Evolutionary conservation across 1,140 invertebrate genomes (phyloP).

Genomic region (Zaprionus gabonicus): DNA sequence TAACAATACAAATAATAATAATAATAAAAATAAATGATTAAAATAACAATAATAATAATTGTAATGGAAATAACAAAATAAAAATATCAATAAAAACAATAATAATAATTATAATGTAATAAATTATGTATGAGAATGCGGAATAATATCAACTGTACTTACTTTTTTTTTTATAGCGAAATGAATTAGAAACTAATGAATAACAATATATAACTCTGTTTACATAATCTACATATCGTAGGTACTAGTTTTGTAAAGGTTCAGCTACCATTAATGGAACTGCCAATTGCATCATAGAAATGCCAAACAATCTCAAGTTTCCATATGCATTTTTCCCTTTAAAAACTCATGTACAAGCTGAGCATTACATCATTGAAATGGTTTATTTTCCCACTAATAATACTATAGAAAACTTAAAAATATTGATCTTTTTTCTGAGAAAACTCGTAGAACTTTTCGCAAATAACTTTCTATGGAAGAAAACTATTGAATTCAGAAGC

Average conservation of each 20-base stretch:
- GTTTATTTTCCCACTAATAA: neutral
- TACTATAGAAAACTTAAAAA: neutral
- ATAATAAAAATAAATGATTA: too few relatives aligned
- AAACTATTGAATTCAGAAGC: neutral
- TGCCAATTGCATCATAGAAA: too few relatives aligned
- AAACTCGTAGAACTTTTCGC: neutral
- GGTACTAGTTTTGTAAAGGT: too few relatives aligned
- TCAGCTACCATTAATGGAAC: too few relatives aligned
- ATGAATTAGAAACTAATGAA: neutral
- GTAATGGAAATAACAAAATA: neutral
- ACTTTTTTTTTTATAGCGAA: neutral
- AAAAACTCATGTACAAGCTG: neutral
- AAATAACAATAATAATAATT: neutral
- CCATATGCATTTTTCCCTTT: too few relatives aligned
- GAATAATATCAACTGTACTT: too few relatives aligned
- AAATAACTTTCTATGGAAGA: neutral
- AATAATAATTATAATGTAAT: too few relatives aligned
- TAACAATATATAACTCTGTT: neutral
- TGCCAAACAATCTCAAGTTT: too few relatives aligned
- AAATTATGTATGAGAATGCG: too few relatives aligned
- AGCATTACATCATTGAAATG: neutral
- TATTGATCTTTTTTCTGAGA: neutral
- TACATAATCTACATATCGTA: neutral
- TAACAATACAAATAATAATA: neutral
- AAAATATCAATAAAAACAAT: neutral